Evolutionary conservation across 1,140 invertebrate species (phyloP).

Genomic region (Melitaea cinxia): DNA sequence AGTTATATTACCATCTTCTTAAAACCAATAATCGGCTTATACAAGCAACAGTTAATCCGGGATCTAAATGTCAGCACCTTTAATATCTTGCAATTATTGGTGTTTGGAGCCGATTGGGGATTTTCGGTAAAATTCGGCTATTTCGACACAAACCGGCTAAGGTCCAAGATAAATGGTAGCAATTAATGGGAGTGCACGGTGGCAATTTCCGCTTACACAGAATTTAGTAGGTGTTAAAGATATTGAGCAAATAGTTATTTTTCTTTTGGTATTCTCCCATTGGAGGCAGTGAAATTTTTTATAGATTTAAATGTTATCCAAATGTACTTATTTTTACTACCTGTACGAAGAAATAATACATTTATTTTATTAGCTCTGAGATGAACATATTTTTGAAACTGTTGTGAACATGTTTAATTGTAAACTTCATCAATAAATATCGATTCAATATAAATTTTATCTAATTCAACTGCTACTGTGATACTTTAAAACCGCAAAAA

Average conservation of each 20-base stretch:
- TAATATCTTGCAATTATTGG: constrained; percentile 38
- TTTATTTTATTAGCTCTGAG: no score
- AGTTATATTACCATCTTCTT: constrained; percentile 19
- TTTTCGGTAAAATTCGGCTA: constrained; percentile 38
- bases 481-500: background rate
- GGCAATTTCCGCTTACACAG: constrained; percentile 35
- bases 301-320: no score
- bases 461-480: background rate
- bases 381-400: no score
- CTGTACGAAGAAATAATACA: no score
- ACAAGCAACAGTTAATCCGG: constrained; percentile 39
- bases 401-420: no score
- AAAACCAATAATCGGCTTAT: constrained; percentile 42
- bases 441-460: background rate
- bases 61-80: constrained; percentile 36
- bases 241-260: constrained; percentile 11
- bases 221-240: constrained; percentile 20
- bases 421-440: background rate
- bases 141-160: constrained; percentile 48
- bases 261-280: background rate
- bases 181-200: constrained; percentile 51
- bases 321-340: no score
- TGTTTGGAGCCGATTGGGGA: constrained; percentile 24
- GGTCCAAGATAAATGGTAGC: constrained; percentile 61
- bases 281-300: background rate